Conservation (phyloP, 2,888 invertebrate genomes). For the Nomada ferruginata region DNA sequence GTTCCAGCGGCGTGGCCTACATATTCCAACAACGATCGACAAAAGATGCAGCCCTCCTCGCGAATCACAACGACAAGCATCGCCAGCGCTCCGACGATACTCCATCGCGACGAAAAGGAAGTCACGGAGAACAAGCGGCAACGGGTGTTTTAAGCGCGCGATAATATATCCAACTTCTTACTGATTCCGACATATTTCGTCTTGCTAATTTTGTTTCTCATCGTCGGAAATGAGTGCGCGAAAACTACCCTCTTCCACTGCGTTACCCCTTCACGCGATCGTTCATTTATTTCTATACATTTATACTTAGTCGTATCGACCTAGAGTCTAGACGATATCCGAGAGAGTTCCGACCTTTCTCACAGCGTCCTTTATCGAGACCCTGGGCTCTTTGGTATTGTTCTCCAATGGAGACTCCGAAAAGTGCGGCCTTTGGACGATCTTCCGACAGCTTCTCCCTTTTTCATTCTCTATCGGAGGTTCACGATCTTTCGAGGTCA, state of each 20-base stretch:
- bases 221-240: conserved; percentile 13
- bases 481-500: conserved; percentile 55
- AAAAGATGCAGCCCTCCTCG: conserved; percentile 9
- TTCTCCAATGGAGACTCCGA: conserved; percentile 74
- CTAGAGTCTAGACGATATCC: conserved; percentile 30
- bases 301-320: conserved; percentile 21
- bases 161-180: too few relatives aligned
- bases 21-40: conserved; percentile 49
- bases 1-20: conserved; percentile 35
- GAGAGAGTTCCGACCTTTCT: conserved; percentile 45
- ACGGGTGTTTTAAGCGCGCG: conserved; percentile 16
- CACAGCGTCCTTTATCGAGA: conserved; percentile 75
- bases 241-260: not conserved
- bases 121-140: conserved; percentile 17
- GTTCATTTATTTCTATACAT: not conserved
- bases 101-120: conserved; percentile 6
- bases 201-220: not conserved
- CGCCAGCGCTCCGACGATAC: not conserved
- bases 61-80: conserved; percentile 10
- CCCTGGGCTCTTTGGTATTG: conserved; percentile 82
- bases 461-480: conserved; percentile 14
- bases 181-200: conserved; percentile 14
- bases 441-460: conserved; percentile 28
- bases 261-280: too few relatives aligned
- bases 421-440: conserved; percentile 60